Base-by-base conservation (phyloP, 1,140 invertebrate species). In the Heliconius nattereri region DNA sequence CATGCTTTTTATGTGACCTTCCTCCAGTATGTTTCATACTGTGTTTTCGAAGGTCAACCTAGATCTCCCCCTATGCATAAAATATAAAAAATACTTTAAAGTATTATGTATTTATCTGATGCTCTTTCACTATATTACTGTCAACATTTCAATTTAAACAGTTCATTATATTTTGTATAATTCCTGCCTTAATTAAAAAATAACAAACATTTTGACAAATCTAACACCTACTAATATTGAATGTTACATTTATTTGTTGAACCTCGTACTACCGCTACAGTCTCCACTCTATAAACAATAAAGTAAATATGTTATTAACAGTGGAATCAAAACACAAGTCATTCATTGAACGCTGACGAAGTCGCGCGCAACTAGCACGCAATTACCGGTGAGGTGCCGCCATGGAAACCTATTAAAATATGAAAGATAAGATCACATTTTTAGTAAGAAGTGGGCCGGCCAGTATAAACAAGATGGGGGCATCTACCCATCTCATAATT, bases 341-440 rank as follows among this genome's bases (percentile, higher is more conserved):
- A 66, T 66, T 66, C 60, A 66, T 23, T 23, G 8, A 57, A 66
- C n/a, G 54, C 60, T 29, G 60, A 66, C 60, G 60, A 66, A 66
- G 60, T 66, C 26, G 35, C 75, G 20, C n/a, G 7, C 5, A 32
- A 35, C 35, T 66, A 49, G 32, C 11, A 40, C 71, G 90, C 89
- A 92, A 92, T 92, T 93, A 92, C 87, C 82, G 86, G 84, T 35
- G 83, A 89, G 88, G 87, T 90, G 90, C 89, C 88, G 87, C 91
- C 85, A 85, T 89, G 90, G 89, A 89, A 94, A 92, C 89, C 90
- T 91, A 94, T 94, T 92, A 92, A 92, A 94, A 91, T 91, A 90
- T 91, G 84, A 85, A 77, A 91, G 92, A 94, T 94, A 94, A 92
- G 86, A 94, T 94, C 92, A 84, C 83, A 89, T 86, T 91, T 90